Evolutionary conservation across 2,888 invertebrate species (phyloP).

Genomic region (Xylota sylvarum): DNA sequence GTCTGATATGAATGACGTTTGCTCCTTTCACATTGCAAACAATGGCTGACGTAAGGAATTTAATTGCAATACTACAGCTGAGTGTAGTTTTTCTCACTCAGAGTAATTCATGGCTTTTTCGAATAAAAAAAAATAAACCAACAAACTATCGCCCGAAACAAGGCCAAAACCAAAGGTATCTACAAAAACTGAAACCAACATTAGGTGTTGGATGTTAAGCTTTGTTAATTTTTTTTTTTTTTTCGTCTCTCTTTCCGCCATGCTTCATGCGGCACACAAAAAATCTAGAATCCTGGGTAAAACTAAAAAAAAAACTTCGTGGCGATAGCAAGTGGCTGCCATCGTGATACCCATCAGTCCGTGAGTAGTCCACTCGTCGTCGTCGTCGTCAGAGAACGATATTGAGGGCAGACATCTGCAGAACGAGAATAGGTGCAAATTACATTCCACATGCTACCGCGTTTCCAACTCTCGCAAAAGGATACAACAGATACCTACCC

Average conservation of each 20-base stretch:
- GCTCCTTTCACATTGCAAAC: background rate
- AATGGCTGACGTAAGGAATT: constrained; percentile 33
- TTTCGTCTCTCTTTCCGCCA: background rate
- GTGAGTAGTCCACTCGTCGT: constrained; percentile 62
- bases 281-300: constrained; percentile 28
- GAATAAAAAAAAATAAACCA: constrained; percentile 22
- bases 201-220: constrained; percentile 72
- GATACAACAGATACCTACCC: constrained; percentile 37
- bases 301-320: constrained; percentile 38
- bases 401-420: constrained; percentile 76
- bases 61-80: constrained; percentile 36
- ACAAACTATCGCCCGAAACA: background rate
- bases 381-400: constrained; percentile 49
- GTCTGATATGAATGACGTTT: background rate
- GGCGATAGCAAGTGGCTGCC: constrained; percentile 64
- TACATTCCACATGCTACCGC: constrained; percentile 76
- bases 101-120: constrained; percentile 26
- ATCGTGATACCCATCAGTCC: constrained; percentile 70
- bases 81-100: constrained; percentile 35
- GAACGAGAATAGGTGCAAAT: constrained; percentile 76
- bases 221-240: constrained; percentile 40
- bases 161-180: constrained; percentile 18
- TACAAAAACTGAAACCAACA: constrained; percentile 51
- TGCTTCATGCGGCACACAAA: constrained; percentile 23
- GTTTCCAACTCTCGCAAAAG: constrained; percentile 60